Conservation (phyloP, 2,797 vertebrate species). For the Enteromius trimaculatus region DNA sequence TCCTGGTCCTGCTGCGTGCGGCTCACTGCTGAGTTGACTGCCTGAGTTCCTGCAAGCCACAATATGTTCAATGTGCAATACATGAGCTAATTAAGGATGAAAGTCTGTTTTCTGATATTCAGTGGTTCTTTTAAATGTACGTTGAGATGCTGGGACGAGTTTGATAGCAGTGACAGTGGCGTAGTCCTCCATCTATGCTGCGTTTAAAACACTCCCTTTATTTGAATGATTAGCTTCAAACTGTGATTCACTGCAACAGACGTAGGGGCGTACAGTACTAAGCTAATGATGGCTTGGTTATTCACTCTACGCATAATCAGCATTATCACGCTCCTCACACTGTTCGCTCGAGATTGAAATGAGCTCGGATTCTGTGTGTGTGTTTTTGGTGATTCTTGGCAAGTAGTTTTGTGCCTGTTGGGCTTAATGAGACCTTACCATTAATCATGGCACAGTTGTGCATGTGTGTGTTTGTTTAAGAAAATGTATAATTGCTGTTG, state of each 20-base stretch:
- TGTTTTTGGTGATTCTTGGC: conserved; percentile 41
- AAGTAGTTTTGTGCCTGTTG: conserved; percentile 42
- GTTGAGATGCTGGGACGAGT: conserved; percentile 57
- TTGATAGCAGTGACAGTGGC: conserved; percentile 12
- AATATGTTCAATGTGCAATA: conserved; percentile 23
- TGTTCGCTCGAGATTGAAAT: conserved; percentile 37
- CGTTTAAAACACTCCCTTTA: conserved; percentile 45
- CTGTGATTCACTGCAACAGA: conserved; percentile 56
- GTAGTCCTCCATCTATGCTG: conserved; percentile 30
- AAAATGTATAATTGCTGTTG: conserved; percentile 49
- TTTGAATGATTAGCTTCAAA: conserved; percentile 56
- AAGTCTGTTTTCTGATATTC: conserved; percentile 67
- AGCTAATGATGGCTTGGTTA: conserved; percentile 54
- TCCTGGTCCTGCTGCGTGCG: conserved; percentile 39
- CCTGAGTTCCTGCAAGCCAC: conserved; percentile 35
- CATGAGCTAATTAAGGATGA: conserved; percentile 73
- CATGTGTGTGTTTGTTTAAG: conserved; percentile 49
- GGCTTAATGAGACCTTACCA: conserved; percentile 51
- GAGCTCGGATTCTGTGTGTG: not conserved
- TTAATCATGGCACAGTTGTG: conserved; percentile 36
- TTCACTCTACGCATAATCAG: conserved; percentile 35
- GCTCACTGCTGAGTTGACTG: conserved; percentile 38
- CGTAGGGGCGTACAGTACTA: conserved; percentile 34
- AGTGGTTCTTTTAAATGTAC: conserved; percentile 56
- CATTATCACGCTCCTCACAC: conserved; percentile 46